Evolutionary conservation across 2,113 vertebrate genomes (phyloP), one percentile per base, ranked within the genome.

Genomic region (Candoia aspera): DNA sequence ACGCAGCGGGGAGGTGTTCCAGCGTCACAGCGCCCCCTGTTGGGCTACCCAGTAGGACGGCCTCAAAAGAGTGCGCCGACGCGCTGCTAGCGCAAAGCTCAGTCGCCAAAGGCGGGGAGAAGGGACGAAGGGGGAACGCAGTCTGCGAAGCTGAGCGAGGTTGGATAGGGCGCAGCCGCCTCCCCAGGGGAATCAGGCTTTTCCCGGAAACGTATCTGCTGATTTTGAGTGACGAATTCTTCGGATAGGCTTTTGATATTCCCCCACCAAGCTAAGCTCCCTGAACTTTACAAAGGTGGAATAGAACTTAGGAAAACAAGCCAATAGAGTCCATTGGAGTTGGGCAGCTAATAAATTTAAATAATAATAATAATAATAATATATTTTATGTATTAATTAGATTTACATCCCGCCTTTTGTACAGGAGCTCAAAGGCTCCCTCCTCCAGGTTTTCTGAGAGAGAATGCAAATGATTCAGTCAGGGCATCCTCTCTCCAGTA

Each of bases 141-240:
- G 23, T 26, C 10, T 13, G 2, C 13, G 49, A 17, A n/a, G 8
- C 12, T 1, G 9, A n/a, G 6, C 1, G 33, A 2, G n/a, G 1
- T 42, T 12, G 29, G 53, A 21, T 21, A 73, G n/a, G 12, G n/a
- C 3, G 23, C 2, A 3, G 53, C 29, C 21, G 23, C 2, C 2
- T 21, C 59, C 15, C 49, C 49, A n/a, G 13, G 24, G 46, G 49
- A 53, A 55, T 6, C 26, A n/a, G 53, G 6, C 42, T 15, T n/a
- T n/a, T 54, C 49, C 29, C 29, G 68, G 33, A 79, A 79, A 37
- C 17, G 6, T 79, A 79, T 19, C 42, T 42, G 17, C 33, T 42
- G 37, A 79, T 79, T 21, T 79, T 42, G 33, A 79, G 17, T 21
- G 33, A 33, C 37, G 37, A 37, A 79, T 79, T 37, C n/a, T 79